Base-by-base conservation (phyloP, 2,113 vertebrate species). In the Meleagris gallopavo region DNA sequence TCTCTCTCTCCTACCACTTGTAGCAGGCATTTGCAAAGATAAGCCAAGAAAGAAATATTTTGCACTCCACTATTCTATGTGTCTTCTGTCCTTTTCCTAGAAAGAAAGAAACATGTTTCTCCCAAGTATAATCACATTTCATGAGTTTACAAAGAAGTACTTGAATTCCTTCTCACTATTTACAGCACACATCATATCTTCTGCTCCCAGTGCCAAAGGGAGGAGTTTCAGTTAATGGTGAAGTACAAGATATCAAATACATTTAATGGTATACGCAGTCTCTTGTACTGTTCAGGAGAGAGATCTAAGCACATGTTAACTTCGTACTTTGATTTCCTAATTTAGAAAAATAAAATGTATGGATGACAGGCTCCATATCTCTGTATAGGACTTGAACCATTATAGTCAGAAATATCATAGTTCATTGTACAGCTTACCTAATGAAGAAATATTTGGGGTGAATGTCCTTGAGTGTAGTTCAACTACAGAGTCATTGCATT, bases 1-100 rank as follows among this genome's bases (percentile, higher is more conserved):
- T 8, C 0, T 0, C 45, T 6, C 36, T 76, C 21, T 58, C 25
- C 25, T 29, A 40, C 61, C 22, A 2, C 20, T 60, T 8, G 13
- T n/a, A 48, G 29, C 7, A 22, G 6, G 3, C 5, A 8, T 65
- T 7, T n/a, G 36, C 32, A n/a, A 85, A 16, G 4, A 22, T 27
- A 5, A 88, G 30, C 8, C 0, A 0, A 30, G n/a, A 30, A 88
- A 54, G 21, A 2, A 93, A 2, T 25, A 40, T 45, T 77, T 83
- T 61, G 9, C 18, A 70, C 4, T 81, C 29, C 5, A 1, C 19
- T 45, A 17, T 6, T 52, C 9, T 83, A 29, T 46, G 21, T 75
- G 36, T 34, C 21, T 78, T 67, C 32, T 34, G 25, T 34, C 66
- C 8, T 55, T 73, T 55, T 75, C 21, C 24, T 10, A 58, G 13